A percentile compares a stretch with the other conserved stretches of the same genome.
phyloP scores from a whole-genome alignment of 2,113 vertebrate genomes.

The Falco punctatus region DNA sequence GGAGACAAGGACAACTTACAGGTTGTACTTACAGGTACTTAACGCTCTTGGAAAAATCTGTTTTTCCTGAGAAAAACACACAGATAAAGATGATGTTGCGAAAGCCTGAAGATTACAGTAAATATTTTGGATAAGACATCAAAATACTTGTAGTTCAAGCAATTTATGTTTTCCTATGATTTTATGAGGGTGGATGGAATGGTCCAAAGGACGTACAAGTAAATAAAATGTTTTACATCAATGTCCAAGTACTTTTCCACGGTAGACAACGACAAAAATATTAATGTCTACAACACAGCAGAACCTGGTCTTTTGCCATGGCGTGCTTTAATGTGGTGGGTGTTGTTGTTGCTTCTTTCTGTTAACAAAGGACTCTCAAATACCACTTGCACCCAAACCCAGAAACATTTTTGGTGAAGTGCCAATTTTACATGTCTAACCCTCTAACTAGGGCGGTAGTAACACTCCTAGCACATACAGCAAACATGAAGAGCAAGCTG shows the following conservation, averaged over 20 bases:
- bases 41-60: background rate
- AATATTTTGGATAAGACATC: background rate
- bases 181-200: background rate
- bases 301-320: background rate
- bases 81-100: background rate
- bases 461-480: background rate
- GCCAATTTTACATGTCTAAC: background rate
- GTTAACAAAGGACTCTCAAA: background rate
- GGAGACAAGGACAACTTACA: background rate
- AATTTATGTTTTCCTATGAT: background rate
- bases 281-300: background rate
- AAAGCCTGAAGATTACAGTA: background rate
- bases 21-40: background rate
- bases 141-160: background rate
- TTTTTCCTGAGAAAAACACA: background rate
- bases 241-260: background rate
- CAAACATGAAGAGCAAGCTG: accelerated
- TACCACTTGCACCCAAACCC: background rate
- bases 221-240: background rate
- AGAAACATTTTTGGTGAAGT: background rate
- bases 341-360: background rate
- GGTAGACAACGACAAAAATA: background rate
- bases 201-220: background rate
- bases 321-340: background rate
- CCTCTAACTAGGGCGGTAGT: background rate